A percentile compares a stretch with the other conserved stretches of the same genome.
Evolutionary conservation across 2,113 vertebrate genomes (phyloP).

Genomic region (Mellivora capensis): DNA sequence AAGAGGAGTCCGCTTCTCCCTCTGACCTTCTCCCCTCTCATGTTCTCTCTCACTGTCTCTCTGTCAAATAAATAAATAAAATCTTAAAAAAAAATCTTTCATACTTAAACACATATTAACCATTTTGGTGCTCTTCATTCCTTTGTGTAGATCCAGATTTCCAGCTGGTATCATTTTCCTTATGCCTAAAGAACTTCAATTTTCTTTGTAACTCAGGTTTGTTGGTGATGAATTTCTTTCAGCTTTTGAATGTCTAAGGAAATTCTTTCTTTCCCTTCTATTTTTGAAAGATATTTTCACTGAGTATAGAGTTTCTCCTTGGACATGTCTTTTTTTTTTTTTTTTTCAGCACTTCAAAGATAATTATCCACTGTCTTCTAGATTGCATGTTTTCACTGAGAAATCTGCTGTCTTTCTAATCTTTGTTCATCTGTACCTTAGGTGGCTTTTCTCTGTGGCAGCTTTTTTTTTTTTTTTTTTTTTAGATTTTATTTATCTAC

Average conservation of each 20-base stretch:
- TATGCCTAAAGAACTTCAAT: neutral
- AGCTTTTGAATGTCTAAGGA: neutral
- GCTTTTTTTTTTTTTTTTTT: too few relatives aligned
- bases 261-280: neutral
- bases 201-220: neutral
- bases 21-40: too few relatives aligned
- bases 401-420: neutral
- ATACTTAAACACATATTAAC: neutral
- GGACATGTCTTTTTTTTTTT: neutral
- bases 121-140: neutral
- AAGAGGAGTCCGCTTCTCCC: too few relatives aligned
- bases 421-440: neutral
- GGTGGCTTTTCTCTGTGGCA: neutral
- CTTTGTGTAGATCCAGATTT: neutral
- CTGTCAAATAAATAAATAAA: too few relatives aligned
- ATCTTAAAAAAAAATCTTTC: neutral
- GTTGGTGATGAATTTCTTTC: neutral
- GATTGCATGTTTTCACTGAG: neutral
- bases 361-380: neutral
- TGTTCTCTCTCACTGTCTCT: too few relatives aligned
- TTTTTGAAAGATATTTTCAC: neutral
- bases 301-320: neutral
- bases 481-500: too few relatives aligned
- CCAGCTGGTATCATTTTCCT: neutral
- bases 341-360: neutral